Evolutionary conservation across 2,888 invertebrate genomes (phyloP), one percentile per base, ranked within the genome.

Genomic region (Tachina lurida): DNA sequence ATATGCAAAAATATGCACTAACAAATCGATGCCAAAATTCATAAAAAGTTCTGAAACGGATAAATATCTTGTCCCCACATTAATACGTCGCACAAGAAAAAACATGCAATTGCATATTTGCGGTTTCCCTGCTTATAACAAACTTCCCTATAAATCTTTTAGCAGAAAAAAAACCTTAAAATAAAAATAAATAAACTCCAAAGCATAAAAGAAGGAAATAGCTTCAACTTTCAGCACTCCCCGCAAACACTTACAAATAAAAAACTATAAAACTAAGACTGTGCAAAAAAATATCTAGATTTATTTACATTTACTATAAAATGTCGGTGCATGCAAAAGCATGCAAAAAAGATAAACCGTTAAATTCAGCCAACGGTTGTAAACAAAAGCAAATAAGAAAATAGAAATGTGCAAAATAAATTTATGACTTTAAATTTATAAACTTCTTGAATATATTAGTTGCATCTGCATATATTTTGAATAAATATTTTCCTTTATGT

Each of bases 341-440:
- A 58, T 52, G 73, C 65, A 82, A 43, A 39, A 71, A 74, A 65
- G 75, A 82, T 85, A 85, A 82, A 85, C 78, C 47, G 71, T 60
- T 54, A 49, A 62, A 82, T 52, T 54, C 82, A 82, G 70, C 75
- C 49, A 79, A 79, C 82, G 71, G 75, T 82, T 82, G 71, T 75
- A 62, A 73, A 67, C 9, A 81, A 58, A 54, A 43, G 17, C 52
- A 67, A 47, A 9, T 65, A 65, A 62, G 19, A n/a, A 15, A 54
- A 12, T 56, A 17, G 15, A 67, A 43, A 54, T 68, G 47, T 43
- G 67, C 17, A 75, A 67, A 65, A 84, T 41, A 84, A 74, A 79
- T 74, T 83, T 82, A 76, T 65, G 65, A 62, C 9, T 47, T 60
- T 43, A 77, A 77, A 77, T 58, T 56, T 76, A 71, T 80, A 80